Evolutionary conservation across 2,888 invertebrate species (phyloP).

Genomic region (Thera britannica): DNA sequence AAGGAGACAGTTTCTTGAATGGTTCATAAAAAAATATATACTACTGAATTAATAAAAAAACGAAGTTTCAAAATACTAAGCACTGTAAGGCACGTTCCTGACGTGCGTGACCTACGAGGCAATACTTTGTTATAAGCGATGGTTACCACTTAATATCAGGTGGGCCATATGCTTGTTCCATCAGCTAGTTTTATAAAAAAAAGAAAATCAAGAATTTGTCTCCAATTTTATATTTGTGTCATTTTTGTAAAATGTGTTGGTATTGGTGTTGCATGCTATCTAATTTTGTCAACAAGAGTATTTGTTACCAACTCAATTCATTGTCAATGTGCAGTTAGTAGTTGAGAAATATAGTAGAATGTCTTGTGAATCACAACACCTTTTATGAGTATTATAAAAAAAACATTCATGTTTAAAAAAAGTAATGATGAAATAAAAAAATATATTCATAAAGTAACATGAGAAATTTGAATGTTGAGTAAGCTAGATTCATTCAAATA

Average conservation of each 20-base stretch:
- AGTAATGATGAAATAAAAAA: not conserved
- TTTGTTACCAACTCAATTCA: constrained; percentile 6
- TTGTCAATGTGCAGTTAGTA: constrained; percentile 14
- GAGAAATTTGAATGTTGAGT: not conserved
- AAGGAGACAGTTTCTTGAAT: constrained; percentile 15
- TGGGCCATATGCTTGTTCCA: no score
- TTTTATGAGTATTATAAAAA: not conserved
- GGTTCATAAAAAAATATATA: not conserved
- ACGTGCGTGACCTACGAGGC: no score
- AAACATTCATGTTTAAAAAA: not conserved
- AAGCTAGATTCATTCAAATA: constrained; percentile 1
- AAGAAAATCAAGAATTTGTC: constrained; percentile 9
- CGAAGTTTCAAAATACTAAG: not conserved
- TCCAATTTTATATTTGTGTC: constrained; percentile 21
- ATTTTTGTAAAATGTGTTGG: constrained; percentile 28
- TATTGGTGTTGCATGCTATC: constrained; percentile 40
- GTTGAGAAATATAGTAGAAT: constrained; percentile 1
- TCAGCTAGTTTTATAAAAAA: no score
- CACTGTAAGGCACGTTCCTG: no score
- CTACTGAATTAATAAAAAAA: not conserved
- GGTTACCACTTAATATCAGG: no score
- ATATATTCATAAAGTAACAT: not conserved
- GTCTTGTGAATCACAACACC: not conserved
- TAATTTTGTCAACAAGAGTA: constrained; percentile 25
- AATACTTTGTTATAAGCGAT: no score